Percentiles rank a stretch among this genome's conserved stretches.
phyloP scores from a whole-genome alignment of 2,888 invertebrate genomes.

The Chloromyia formosa region DNA sequence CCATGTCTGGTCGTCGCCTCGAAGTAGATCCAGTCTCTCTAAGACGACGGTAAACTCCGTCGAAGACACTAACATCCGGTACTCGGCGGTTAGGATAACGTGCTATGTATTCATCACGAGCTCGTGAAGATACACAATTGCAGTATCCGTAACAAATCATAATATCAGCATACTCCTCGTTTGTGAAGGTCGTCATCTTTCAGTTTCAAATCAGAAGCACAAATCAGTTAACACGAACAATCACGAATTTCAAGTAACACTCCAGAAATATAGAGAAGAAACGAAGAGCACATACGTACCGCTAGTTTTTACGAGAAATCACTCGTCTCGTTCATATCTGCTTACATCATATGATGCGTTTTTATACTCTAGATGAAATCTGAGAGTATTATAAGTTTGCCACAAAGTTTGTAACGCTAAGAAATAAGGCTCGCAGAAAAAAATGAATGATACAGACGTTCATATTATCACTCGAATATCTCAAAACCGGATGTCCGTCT shows the following conservation, averaged over 20 bases:
- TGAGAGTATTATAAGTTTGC: too few relatives aligned
- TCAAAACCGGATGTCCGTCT: too few relatives aligned
- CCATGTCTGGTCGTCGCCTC: not conserved
- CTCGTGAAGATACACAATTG: constrained; percentile 3
- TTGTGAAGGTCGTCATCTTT: constrained; percentile 1
- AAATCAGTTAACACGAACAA: not conserved
- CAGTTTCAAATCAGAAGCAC: constrained; percentile 6
- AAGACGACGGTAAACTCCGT: not conserved
- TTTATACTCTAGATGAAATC: too few relatives aligned
- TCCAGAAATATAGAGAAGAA: not conserved
- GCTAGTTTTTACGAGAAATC: too few relatives aligned
- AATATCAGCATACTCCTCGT: constrained; percentile 3
- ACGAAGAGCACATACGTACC: too few relatives aligned
- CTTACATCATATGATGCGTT: too few relatives aligned
- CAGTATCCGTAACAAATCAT: constrained; percentile 6
- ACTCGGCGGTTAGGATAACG: not conserved
- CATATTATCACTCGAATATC: too few relatives aligned
- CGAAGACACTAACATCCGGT: constrained; percentile 2
- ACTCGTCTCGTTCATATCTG: too few relatives aligned
- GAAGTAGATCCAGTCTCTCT: not conserved
- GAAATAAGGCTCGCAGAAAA: too few relatives aligned
- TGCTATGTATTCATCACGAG: not conserved
- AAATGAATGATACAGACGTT: too few relatives aligned
- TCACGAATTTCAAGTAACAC: not conserved
- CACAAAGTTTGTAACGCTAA: too few relatives aligned